Conservation (phyloP, 2,113 vertebrate species). For the Poeciliopsis retropinna region DNA sequence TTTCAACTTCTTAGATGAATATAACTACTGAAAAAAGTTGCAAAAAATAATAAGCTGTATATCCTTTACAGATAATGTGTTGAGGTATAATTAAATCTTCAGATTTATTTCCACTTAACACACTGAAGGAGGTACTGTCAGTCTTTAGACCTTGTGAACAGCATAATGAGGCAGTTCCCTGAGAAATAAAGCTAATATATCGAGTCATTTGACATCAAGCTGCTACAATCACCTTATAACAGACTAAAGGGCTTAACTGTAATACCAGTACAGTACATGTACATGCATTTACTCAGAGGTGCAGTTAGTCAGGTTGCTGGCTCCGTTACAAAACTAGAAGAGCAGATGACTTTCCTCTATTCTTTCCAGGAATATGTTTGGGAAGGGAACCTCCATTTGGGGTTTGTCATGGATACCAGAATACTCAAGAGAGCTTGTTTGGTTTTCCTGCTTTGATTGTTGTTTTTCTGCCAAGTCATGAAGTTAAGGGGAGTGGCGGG, state of each 20-base stretch:
- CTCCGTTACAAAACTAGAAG: conserved; percentile 16
- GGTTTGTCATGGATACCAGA: conserved; percentile 38
- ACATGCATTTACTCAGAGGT: not conserved
- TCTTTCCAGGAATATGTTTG: conserved; percentile 28
- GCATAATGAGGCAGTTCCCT: no score
- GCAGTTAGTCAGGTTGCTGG: conserved; percentile 14
- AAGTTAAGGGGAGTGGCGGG: conserved; percentile 36
- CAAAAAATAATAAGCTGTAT: no score
- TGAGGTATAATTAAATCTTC: no score
- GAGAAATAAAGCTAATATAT: no score
- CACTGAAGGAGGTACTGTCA: no score
- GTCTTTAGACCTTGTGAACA: no score
- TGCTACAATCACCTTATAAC: not conserved
- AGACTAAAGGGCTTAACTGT: not conserved
- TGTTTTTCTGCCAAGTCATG: conserved; percentile 69
- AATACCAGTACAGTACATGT: not conserved
- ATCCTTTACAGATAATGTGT: no score
- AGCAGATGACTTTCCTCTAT: conserved; percentile 25
- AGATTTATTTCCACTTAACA: no score
- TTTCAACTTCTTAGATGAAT: no score
- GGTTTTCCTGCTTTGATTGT: conserved; percentile 73
- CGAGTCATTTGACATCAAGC: not conserved
- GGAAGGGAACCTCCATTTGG: conserved; percentile 42
- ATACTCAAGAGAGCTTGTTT: conserved; percentile 47
- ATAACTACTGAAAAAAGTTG: no score